phyloP scores from a whole-genome alignment of 2,888 invertebrate species.

The Cetonia aurata region DNA sequence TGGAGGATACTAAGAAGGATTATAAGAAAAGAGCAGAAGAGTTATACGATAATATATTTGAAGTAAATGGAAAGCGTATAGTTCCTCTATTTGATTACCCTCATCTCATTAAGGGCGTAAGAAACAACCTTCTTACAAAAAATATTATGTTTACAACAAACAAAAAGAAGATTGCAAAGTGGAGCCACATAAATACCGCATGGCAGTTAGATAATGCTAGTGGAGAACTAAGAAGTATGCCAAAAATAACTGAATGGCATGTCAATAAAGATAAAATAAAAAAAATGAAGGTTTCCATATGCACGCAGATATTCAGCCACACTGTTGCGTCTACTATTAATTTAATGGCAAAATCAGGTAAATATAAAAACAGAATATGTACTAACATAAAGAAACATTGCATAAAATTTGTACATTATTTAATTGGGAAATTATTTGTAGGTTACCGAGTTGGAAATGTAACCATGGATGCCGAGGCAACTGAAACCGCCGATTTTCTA shows the following conservation, averaged over 20 bases:
- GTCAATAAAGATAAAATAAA: conserved; percentile 9
- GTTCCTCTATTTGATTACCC: neutral
- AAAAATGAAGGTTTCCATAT: neutral
- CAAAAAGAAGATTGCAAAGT: conserved; percentile 2
- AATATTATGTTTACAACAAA: neutral
- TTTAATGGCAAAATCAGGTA: conserved; percentile 2
- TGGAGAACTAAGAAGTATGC: conserved; percentile 3
- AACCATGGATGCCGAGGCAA: neutral
- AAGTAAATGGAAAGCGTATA: neutral
- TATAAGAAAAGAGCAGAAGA: neutral
- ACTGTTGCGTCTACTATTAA: conserved; percentile 1
- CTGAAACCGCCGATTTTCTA: conserved; percentile 7
- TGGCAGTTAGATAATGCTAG: conserved; percentile 1
- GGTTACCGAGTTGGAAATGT: neutral
- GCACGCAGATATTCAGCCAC: conserved; percentile 1
- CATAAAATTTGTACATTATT: neutral
- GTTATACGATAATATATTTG: neutral
- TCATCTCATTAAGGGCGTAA: neutral
- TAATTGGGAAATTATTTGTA: no score
- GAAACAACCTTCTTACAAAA: neutral
- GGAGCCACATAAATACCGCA: neutral
- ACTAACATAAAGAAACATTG: no score
- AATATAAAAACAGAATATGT: neutral
- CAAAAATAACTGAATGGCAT: conserved; percentile 15
- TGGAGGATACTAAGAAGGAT: neutral